These are phyloP conservation scores for Scartelaos histophorus DNA, from an alignment of 2,113 vertebrate genomes.

Conservation along the genomic window DNA sequence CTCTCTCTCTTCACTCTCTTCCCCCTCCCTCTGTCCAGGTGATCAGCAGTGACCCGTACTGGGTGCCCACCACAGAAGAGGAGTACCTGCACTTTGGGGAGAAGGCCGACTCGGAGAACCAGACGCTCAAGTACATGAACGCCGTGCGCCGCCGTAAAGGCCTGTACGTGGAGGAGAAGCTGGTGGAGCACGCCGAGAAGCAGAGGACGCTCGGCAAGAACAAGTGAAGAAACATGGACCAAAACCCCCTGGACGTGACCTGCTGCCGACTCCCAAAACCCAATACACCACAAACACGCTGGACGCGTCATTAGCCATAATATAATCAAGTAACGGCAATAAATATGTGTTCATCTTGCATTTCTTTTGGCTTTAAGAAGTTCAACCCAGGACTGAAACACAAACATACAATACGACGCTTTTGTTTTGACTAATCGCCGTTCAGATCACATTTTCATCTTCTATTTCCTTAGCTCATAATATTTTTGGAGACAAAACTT, in stretches of 20 bases:
- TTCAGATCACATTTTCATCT: neutral
- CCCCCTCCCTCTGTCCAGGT: conserved; percentile 73
- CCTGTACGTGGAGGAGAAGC: conserved; percentile 93
- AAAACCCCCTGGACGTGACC: neutral
- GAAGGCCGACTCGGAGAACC: conserved; percentile 92
- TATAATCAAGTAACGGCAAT: neutral
- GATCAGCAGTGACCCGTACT: conserved; percentile 90
- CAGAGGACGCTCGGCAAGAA: conserved; percentile 94
- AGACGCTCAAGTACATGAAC: conserved; percentile 94
- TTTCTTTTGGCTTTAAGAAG: neutral
- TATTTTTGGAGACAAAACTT: neutral
- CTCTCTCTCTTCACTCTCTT: too few relatives aligned
- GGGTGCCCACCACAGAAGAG: conserved; percentile 97
- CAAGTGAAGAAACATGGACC: conserved; percentile 52
- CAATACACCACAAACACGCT: neutral
- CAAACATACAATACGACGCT: neutral
- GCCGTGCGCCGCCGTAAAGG: conserved; percentile 91
- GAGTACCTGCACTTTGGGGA: conserved; percentile 98
- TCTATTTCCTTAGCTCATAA: neutral
- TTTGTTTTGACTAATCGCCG: neutral
- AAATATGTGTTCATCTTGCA: neutral
- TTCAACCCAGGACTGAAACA: neutral
- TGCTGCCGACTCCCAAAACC: neutral
- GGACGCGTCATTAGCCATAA: neutral
- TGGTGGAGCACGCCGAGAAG: conserved; percentile 94